Base-by-base conservation (phyloP, 2,797 vertebrate species). In the Tamandua tetradactyla region DNA sequence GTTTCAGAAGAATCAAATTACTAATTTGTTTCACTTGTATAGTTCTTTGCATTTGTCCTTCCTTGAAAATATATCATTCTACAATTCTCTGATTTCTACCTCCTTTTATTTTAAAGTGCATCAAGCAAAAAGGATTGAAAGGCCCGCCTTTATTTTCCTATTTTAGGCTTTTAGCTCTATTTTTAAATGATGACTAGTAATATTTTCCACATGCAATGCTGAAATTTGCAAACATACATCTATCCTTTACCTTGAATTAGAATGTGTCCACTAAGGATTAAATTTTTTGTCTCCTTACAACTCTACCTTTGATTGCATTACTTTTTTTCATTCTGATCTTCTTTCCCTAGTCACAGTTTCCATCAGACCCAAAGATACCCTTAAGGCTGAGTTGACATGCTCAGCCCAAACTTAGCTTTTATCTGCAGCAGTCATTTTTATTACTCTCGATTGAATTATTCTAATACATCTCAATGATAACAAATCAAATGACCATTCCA, bases 41-140 rank as follows among this genome's bases (percentile, higher is more conserved):
- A 84, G 66, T 80, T 75, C 72, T 78, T 96, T 94, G 17, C 32
- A 89, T 66, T 95, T 89, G 20, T 76, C 23, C 13, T 62, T 47
- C 32, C 32, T 85, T 86, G 13, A 69, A 96, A 91, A 94, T 23
- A 44, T 44, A 93, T 94, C 64, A 72, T 71, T 95, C 32, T 78
- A 42, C 94, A 52, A 52, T 87, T 87, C 49, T 66, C 11, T 47
- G 30, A 68, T 23, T 57, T 93, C 30, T 32, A 2, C 87, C 22
- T 75, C 47, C 80, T 71, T 91, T 69, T n/a, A n/a, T n/a, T n/a
- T n/a, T n/a, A n/a, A n/a, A 66, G 18, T 42, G 1, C 32, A 37
- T 74, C 23, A 78, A 82, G 14, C 40, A 88, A 79, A 35, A 66
- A 72, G 7, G 2, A 88, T 66, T 74, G 47, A 55, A 84, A 94